Evolutionary conservation across 1,140 invertebrate genomes (phyloP).

Genomic region (Oncopodura yosiiana): DNA sequence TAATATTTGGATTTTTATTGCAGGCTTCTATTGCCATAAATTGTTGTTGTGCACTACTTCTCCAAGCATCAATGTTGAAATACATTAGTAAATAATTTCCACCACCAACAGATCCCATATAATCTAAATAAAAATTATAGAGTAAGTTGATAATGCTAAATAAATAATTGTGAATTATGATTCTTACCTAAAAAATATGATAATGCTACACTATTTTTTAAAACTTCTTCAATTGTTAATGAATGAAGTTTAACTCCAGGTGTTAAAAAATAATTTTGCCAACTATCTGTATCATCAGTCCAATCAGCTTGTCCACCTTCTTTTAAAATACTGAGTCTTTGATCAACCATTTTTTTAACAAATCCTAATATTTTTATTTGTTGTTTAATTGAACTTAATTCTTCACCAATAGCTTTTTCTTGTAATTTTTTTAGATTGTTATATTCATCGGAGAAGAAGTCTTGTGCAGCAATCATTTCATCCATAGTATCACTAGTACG

Average conservation of each 20-base stretch:
- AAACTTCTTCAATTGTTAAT: constrained; percentile 62
- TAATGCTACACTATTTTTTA: constrained; percentile 68
- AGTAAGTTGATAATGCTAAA: too few species aligned
- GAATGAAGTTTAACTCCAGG: constrained; percentile 52
- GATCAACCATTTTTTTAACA: constrained; percentile 63
- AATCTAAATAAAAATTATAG: too few species aligned
- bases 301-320: constrained; percentile 41
- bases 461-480: constrained; percentile 67
- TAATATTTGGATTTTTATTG: constrained; percentile 20
- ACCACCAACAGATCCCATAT: constrained; percentile 58
- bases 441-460: constrained; percentile 69
- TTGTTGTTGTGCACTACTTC: constrained; percentile 65
- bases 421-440: constrained; percentile 51
- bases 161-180: too few species aligned
- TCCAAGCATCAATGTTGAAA: constrained; percentile 71
- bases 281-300: constrained; percentile 33
- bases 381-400: constrained; percentile 58
- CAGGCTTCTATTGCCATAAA: constrained; percentile 50
- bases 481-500: constrained; percentile 64
- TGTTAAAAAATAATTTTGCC: constrained; percentile 40
- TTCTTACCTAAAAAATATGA: constrained; percentile 74
- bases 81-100: constrained; percentile 73
- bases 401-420: neutral
- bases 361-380: constrained; percentile 79
- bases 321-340: constrained; percentile 52